Evolutionary conservation across 2,113 vertebrate species (phyloP).

Genomic region (Zosterops pallidus): DNA sequence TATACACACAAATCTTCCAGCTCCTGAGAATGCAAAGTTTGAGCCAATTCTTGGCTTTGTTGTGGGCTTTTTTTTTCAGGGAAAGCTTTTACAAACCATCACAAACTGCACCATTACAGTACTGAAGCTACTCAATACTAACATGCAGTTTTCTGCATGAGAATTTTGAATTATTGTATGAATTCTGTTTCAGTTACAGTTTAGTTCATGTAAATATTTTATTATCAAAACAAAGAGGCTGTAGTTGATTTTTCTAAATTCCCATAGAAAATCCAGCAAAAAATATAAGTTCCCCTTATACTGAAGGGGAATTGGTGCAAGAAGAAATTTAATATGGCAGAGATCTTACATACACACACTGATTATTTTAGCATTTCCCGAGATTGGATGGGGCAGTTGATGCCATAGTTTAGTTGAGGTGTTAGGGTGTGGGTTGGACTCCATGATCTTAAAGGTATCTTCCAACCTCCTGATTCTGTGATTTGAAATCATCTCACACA

Average conservation of each 20-base stretch:
- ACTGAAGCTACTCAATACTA: not conserved
- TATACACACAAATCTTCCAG: not conserved
- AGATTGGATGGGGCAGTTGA: rapidly evolving
- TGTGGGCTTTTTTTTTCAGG: not conserved
- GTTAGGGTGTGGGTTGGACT: no score
- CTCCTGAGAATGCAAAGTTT: not conserved
- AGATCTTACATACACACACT: not conserved
- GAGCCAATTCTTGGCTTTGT: not conserved
- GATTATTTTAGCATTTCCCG: not conserved
- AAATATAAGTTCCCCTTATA: not conserved
- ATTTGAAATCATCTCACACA: not conserved
- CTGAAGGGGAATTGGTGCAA: not conserved
- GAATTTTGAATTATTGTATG: not conserved
- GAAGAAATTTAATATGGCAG: not conserved
- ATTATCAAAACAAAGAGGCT: not conserved
- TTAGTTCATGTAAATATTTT: not conserved
- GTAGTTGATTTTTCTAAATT: not conserved
- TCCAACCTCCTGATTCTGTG: not conserved
- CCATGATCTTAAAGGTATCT: not conserved
- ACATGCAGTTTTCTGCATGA: not conserved
- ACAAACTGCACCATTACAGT: not conserved
- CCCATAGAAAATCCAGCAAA: not conserved
- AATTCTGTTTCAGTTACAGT: not conserved
- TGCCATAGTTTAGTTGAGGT: not conserved
- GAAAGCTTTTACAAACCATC: not conserved